Base-by-base conservation (phyloP, 2,888 invertebrate genomes). In the Andrena hattorfiana region DNA sequence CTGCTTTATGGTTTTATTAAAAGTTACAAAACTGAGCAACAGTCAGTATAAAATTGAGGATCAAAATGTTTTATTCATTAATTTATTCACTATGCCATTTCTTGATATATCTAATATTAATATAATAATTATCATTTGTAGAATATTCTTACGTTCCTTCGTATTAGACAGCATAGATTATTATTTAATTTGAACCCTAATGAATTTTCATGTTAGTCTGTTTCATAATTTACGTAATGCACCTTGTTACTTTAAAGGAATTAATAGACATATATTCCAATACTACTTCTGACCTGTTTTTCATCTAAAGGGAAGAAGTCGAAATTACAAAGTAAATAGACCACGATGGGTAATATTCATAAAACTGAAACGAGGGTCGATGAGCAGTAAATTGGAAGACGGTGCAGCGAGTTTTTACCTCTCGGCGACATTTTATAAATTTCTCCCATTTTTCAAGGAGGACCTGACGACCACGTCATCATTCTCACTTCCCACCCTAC, bases 351-450 rank as follows among this genome's bases (percentile, higher is more conserved):
- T 84, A 85, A 89, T 85, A 85, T 85, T 83, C 83, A 84, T 82
- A 72, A 69, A 78, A 77, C 74, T 68, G 76, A 49, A 75, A 59
- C 56, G 76, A 68, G 67, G 73, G 84, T 77, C 71, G 77, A 74
- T 78, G 85, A 81, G 78, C 73, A 81, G 72, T 30, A 32, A 67
- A 77, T 78, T 60, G 80, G 72, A 87, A 83, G 78, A 76, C 67
- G 67, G 77, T 66, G 81, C 68, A 69, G 77, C 77, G 81, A 86
- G 79, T 78, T 85, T 87, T 85, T 86, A 85, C 85, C 77, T 67
- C 71, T 74, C 85, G 35, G 73, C 23, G 83, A 86, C 84, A 83
- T 77, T 87, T 88, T 85, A 89, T 88, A 84, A 89, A 89, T 87
- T 85, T 80, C 67, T 77, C 75, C 79, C 85, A 82, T 85, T 86